phyloP scores from a whole-genome alignment of 2,797 vertebrate genomes.

The Scleropages formosus region DNA sequence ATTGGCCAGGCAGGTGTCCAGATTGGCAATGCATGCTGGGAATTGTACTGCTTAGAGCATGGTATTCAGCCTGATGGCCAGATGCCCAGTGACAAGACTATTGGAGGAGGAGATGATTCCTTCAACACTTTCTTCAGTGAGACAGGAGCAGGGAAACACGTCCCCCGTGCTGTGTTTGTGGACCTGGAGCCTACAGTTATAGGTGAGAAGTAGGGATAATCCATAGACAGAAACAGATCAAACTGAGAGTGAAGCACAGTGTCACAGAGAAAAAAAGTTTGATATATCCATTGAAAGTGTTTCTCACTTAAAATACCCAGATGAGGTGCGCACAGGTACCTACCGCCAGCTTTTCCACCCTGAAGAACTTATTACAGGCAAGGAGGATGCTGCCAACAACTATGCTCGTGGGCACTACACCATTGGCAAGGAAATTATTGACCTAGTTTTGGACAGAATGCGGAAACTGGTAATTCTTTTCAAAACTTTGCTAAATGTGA shows the following conservation, averaged over 20 bases:
- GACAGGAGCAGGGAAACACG: no score
- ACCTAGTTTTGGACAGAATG: neutral
- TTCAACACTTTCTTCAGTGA: no score
- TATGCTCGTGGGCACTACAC: constrained; percentile 52
- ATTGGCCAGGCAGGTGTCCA: neutral
- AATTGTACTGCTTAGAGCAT: neutral
- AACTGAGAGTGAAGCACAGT: no score
- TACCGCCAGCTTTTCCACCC: constrained; percentile 70
- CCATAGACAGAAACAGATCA: no score
- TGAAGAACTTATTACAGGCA: constrained; percentile 71
- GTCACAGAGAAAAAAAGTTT: no score
- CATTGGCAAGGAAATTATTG: neutral
- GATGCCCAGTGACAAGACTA: neutral
- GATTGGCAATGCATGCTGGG: neutral
- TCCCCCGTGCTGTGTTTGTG: neutral
- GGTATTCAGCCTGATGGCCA: neutral
- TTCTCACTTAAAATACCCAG: no score
- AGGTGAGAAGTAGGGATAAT: neutral
- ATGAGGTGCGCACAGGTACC: constrained; percentile 27
- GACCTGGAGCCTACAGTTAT: neutral
- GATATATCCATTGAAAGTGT: no score
- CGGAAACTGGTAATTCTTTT: neutral
- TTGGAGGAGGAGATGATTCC: neutral
- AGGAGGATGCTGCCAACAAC: constrained; percentile 73
- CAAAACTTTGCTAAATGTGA: neutral